Conservation (phyloP, 2,888 invertebrate genomes). For the Sinelater perroti region DNA sequence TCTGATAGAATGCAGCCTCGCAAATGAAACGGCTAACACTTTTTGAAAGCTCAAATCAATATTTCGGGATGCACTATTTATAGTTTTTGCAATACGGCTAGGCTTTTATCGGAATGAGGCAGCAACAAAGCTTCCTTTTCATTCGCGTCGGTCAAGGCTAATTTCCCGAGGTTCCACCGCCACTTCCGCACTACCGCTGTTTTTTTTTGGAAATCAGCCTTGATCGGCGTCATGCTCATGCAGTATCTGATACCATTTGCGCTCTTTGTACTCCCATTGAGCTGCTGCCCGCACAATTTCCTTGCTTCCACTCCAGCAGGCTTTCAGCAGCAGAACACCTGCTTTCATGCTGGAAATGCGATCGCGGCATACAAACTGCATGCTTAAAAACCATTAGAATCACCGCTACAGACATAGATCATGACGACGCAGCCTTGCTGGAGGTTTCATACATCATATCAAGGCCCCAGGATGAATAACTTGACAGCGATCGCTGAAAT, state of each 20-base stretch:
- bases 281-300: no score
- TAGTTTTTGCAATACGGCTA: no score
- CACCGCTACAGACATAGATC: conserved; percentile 3
- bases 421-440: conserved; percentile 13
- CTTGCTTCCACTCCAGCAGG: no score
- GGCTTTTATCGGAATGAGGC: no score
- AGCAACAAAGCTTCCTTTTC: conserved; percentile 17
- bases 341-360: no score
- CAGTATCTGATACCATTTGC: neutral
- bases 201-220: conserved; percentile 22
- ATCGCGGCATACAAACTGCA: no score
- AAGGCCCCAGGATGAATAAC: conserved; percentile 9
- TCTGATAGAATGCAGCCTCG: neutral
- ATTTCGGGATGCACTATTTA: no score
- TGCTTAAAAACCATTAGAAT: no score
- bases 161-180: conserved; percentile 22
- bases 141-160: conserved; percentile 25
- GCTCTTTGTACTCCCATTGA: conserved; percentile 2
- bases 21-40: no score
- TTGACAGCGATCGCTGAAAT: no score
- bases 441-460: conserved; percentile 17
- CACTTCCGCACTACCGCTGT: conserved; percentile 22
- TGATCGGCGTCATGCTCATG: conserved; percentile 15
- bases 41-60: no score
- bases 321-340: no score